Conservation (phyloP, 1,140 invertebrate species). For the Physella acuta region DNA sequence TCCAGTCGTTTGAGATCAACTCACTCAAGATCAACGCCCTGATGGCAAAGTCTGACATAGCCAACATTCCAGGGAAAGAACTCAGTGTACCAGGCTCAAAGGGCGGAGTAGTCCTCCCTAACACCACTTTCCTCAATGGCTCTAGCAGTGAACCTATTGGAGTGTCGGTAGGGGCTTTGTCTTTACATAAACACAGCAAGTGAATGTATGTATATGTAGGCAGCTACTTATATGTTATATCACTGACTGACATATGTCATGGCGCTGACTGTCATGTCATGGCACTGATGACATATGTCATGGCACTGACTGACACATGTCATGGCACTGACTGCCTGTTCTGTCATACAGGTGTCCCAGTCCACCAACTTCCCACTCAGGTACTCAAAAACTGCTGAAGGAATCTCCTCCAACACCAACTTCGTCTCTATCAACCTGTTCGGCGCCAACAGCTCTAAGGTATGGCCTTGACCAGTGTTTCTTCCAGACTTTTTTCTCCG, state of each 20-base stretch:
- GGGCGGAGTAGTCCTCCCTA: constrained; percentile 7
- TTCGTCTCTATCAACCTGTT: constrained; percentile 30
- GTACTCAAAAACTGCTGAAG: constrained; percentile 20
- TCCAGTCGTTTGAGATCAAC: constrained; percentile 2
- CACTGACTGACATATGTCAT: no score
- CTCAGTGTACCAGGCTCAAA: neutral
- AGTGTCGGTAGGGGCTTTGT: no score
- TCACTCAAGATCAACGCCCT: constrained; percentile 13
- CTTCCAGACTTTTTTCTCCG: no score
- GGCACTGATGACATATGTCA: no score
- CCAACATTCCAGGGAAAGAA: neutral
- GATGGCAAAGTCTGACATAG: constrained; percentile 6
- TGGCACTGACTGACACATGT: no score
- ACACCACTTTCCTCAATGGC: constrained; percentile 1
- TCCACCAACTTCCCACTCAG: constrained; percentile 16
- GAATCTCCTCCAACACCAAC: constrained; percentile 21
- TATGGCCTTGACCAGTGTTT: no score
- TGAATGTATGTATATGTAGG: no score
- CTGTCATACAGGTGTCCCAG: constrained; percentile 21
- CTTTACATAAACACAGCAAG: no score
- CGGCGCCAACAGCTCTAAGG: constrained; percentile 20
- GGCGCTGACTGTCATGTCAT: no score
- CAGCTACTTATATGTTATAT: no score
- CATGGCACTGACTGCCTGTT: no score
- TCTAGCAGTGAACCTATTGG: neutral